Conservation (phyloP, 1,140 invertebrate genomes). For the fruit fly (Drosophila melanogaster) region Release_6_plus_ISO1_MT NT_033777.3:12447501-12448000, state of each 20-base stretch:
- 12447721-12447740: background rate
- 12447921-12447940: slow-evolving; percentile 28
- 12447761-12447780: slow-evolving; percentile 5
- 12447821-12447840: background rate
- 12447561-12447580: slow-evolving; percentile 13
- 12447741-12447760: slow-evolving; percentile 1
- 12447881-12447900: slow-evolving; percentile 19
- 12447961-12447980: slow-evolving; percentile 4
- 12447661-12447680: no score
- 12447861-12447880: background rate
- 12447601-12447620: slow-evolving; percentile 8
- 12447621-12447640: background rate
- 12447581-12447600: slow-evolving; percentile 6
- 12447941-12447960: background rate
- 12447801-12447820: slow-evolving; percentile 1
- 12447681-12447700: background rate
- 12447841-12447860: background rate
- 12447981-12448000: background rate
- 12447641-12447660: background rate
- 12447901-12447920: slow-evolving; percentile 33
- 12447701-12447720: background rate
- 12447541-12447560: slow-evolving; percentile 38
- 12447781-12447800: background rate
- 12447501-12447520: slow-evolving; percentile 34
- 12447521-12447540: slow-evolving; percentile 48